Evolutionary conservation across 2,113 vertebrate species (phyloP).

Genomic region (Callipepla californica): DNA sequence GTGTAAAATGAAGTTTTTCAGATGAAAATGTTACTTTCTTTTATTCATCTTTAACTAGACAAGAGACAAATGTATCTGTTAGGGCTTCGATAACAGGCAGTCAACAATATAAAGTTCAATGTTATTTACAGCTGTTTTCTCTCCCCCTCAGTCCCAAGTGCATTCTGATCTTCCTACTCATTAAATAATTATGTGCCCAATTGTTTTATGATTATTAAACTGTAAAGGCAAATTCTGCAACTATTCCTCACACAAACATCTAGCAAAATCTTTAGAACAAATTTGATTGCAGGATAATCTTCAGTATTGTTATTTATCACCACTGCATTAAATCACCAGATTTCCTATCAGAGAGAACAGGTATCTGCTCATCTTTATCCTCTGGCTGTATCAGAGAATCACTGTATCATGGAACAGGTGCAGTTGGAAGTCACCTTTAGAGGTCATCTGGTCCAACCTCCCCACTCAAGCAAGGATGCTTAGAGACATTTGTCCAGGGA

Average conservation of each 20-base stretch:
- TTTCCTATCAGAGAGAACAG: neutral
- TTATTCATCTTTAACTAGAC: constrained; percentile 29
- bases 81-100: neutral
- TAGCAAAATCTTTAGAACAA: neutral
- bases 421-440: neutral
- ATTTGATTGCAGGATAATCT: neutral
- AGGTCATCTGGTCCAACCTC: neutral
- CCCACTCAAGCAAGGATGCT: neutral
- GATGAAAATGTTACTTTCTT: neutral
- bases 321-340: neutral
- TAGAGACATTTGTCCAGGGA: neutral
- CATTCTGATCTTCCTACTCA: neutral
- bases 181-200: neutral
- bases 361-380: neutral
- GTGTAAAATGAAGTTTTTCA: neutral
- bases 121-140: constrained; percentile 48
- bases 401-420: neutral
- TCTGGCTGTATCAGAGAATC: neutral
- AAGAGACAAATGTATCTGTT: constrained; percentile 8
- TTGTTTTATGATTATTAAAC: neutral
- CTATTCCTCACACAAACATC: neutral
- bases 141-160: neutral
- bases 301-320: neutral
- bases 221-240: neutral
- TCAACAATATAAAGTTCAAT: constrained; percentile 16